Conservation (phyloP, 2,888 invertebrate species). For the Troides aeacus region DNA sequence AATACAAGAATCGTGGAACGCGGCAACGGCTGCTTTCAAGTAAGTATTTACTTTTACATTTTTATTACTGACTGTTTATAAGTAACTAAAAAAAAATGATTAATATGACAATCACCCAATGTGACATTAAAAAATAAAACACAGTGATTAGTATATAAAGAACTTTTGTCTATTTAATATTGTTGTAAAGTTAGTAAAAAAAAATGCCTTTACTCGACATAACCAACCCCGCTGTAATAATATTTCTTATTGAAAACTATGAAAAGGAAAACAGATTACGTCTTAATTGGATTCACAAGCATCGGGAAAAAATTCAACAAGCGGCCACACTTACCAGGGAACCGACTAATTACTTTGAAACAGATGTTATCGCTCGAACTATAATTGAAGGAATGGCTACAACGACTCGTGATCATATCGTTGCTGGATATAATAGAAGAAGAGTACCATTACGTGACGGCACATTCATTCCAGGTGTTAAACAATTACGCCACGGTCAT, state of each 20-base stretch:
- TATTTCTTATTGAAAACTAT: constrained; percentile 51
- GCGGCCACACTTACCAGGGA: constrained; percentile 50
- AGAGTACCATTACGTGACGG: constrained; percentile 46
- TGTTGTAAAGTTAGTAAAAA: constrained; percentile 18
- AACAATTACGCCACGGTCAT: constrained; percentile 45
- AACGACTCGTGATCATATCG: constrained; percentile 47
- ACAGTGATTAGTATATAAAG: neutral
- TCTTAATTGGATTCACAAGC: constrained; percentile 50
- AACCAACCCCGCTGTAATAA: constrained; percentile 50
- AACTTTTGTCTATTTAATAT: constrained; percentile 16
- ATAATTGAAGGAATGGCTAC: constrained; percentile 50
- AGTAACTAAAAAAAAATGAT: constrained; percentile 15
- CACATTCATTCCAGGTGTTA: constrained; percentile 43
- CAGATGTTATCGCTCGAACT: constrained; percentile 47
- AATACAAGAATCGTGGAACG: constrained; percentile 21
- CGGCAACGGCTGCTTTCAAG: constrained; percentile 18
- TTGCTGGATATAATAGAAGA: constrained; percentile 42
- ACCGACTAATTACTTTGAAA: constrained; percentile 50
- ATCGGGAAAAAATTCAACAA: constrained; percentile 43
- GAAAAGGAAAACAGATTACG: constrained; percentile 52
- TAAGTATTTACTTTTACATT: constrained; percentile 30
- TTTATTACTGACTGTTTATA: constrained; percentile 36
- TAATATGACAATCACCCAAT: constrained; percentile 18
- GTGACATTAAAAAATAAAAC: constrained; percentile 14
- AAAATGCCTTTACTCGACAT: constrained; percentile 53